These are phyloP conservation scores for Cydia pomonella DNA, from an alignment of 1,140 invertebrate genomes.

Conservation along the genomic window DNA sequence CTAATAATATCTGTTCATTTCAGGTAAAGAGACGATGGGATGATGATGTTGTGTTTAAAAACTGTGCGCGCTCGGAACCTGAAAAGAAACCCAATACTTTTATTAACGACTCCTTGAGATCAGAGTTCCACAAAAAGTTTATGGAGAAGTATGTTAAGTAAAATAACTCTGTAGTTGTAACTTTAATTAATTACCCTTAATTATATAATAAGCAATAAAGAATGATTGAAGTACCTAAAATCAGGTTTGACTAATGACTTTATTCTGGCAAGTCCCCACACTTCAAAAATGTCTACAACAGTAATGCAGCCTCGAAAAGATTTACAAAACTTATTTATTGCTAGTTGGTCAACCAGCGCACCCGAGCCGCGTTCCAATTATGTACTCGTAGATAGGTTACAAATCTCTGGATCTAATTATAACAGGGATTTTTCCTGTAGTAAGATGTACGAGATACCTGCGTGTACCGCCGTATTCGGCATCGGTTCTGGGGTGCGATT, in stretches of 20 bases:
- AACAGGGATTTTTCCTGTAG: too few relatives aligned
- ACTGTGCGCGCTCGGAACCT: constrained; percentile 97
- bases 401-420: too few relatives aligned
- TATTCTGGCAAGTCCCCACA: background rate
- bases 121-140: constrained; percentile 99
- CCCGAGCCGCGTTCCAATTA: too few relatives aligned
- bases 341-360: too few relatives aligned
- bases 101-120: constrained; percentile 98
- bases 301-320: too few relatives aligned
- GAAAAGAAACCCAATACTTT: constrained; percentile 94
- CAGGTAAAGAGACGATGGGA: constrained; percentile 96
- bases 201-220: background rate
- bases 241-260: background rate
- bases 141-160: constrained; percentile 99
- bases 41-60: constrained; percentile 99
- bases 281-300: too few relatives aligned
- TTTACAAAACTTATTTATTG: too few relatives aligned
- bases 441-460: too few relatives aligned
- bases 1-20: constrained; percentile 41
- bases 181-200: background rate
- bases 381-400: too few relatives aligned
- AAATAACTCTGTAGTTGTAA: constrained; percentile 40
- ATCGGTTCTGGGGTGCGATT: too few relatives aligned
- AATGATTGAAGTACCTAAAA: background rate
- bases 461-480: too few relatives aligned